Conservation (phyloP, 30 jellyfish, hydroid and myxozoan genomes). For the Rhopilema esculentum region DNA sequence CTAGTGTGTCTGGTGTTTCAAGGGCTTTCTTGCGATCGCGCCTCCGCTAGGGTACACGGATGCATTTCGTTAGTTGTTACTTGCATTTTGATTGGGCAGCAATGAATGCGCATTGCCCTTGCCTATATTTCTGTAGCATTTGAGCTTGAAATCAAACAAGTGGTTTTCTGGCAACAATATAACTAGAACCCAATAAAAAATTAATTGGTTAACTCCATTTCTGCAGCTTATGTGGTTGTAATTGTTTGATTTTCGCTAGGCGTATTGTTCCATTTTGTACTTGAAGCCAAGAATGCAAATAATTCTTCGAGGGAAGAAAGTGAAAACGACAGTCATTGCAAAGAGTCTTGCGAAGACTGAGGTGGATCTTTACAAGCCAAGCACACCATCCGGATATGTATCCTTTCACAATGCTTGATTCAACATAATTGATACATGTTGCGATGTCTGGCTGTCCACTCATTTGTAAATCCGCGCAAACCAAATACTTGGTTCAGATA, state of each 20-base stretch:
- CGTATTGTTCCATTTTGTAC: slow-evolving; percentile 91
- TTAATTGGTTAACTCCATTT: not conserved
- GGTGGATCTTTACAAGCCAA: slow-evolving; percentile 86
- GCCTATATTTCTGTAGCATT: not conserved
- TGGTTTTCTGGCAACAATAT: slow-evolving; percentile 8
- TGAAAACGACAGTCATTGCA: slow-evolving; percentile 87
- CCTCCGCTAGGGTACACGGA: too few relatives aligned
- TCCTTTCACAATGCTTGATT: too few relatives aligned
- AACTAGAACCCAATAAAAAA: slow-evolving; percentile 5
- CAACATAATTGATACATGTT: not conserved
- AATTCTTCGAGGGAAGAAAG: slow-evolving; percentile 88
- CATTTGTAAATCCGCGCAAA: too few relatives aligned
- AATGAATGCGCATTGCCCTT: not conserved
- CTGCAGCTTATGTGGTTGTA: not conserved
- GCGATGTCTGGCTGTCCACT: too few relatives aligned
- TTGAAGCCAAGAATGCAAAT: slow-evolving; percentile 98
- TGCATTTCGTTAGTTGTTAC: too few relatives aligned
- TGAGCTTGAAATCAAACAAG: not conserved
- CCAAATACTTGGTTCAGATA: too few relatives aligned
- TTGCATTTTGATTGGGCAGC: not conserved
- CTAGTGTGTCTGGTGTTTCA: too few relatives aligned
- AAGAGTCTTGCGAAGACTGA: slow-evolving; percentile 97
- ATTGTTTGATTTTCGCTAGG: slow-evolving; percentile 56
- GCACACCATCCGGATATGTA: slow-evolving; percentile 83
- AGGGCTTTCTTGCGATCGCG: not conserved